These are phyloP conservation scores for Ctenosaura bakeri DNA, from an alignment of 2,797 vertebrate species.

Conservation along the genomic window DNA sequence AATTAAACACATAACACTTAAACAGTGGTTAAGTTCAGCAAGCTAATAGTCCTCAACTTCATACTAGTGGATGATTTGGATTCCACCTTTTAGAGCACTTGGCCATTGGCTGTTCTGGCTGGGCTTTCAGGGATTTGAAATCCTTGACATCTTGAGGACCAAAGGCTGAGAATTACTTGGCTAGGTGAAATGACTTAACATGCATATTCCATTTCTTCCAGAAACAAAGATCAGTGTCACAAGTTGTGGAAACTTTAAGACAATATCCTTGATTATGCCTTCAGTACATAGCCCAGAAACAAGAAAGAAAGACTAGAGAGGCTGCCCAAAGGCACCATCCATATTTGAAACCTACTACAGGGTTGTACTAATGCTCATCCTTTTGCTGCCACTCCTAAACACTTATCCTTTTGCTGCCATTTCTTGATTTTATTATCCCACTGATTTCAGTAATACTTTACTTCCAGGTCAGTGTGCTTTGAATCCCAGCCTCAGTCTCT, in stretches of 20 bases:
- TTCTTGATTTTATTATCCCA: neutral
- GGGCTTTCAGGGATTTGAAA: too few species aligned
- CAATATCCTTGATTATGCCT: neutral
- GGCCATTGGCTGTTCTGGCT: too few species aligned
- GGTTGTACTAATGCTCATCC: neutral
- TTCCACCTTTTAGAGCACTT: too few species aligned
- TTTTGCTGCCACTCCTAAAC: slow-evolving; percentile 10
- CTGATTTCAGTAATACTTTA: slow-evolving; percentile 7
- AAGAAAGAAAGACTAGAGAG: neutral
- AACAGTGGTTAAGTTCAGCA: neutral
- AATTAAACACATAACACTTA: too few species aligned
- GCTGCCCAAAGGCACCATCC: too few species aligned
- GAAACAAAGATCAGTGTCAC: neutral
- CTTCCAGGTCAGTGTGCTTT: neutral
- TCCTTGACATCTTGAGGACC: too few species aligned
- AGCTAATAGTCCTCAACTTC: neutral
- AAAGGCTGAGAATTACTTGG: too few species aligned
- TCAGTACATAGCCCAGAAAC: too few species aligned
- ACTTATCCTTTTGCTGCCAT: neutral
- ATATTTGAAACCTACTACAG: neutral
- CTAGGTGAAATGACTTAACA: neutral
- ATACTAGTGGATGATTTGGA: too few species aligned
- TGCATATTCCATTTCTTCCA: neutral
- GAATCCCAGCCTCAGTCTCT: neutral
- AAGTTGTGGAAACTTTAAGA: neutral